Percentiles rank a stretch among this genome's conserved stretches.
phyloP scores from a whole-genome alignment of 2,113 vertebrate species.

The Indicator maculatus region DNA sequence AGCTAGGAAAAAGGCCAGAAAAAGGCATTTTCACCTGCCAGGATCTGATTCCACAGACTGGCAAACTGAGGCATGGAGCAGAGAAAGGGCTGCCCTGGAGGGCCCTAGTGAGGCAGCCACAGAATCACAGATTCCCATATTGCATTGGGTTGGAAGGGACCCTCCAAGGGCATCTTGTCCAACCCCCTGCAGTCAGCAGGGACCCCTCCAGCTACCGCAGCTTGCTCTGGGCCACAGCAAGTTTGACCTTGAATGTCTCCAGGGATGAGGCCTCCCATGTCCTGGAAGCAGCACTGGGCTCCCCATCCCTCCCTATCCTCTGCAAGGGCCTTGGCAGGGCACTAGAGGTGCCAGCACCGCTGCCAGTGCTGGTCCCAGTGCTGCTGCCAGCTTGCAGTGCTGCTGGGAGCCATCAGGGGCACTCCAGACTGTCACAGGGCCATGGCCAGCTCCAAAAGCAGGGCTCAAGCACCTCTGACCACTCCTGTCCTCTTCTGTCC shows the following conservation, averaged over 20 bases:
- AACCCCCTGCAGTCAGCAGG: too few relatives aligned
- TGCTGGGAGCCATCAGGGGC: slow-evolving; percentile 15
- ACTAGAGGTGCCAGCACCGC: background rate
- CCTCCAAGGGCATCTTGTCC: too few relatives aligned
- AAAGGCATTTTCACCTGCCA: background rate
- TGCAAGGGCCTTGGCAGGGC: accelerated
- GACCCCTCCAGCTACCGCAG: too few relatives aligned
- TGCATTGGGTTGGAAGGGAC: too few relatives aligned
- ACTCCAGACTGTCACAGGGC: background rate
- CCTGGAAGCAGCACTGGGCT: background rate
- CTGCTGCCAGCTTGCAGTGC: slow-evolving; percentile 8
- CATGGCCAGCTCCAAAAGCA: background rate
- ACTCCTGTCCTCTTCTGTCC: background rate
- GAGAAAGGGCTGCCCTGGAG: background rate
- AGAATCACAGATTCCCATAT: too few relatives aligned
- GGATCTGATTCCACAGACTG: background rate
- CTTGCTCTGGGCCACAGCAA: too few relatives aligned
- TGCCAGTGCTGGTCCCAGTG: background rate
- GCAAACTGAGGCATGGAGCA: background rate
- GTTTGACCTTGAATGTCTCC: too few relatives aligned
- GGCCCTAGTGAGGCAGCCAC: background rate
- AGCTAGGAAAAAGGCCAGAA: background rate
- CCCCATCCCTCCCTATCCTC: background rate
- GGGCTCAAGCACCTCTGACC: accelerated
- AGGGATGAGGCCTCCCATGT: too few relatives aligned